Evolutionary conservation across 1,140 invertebrate genomes (phyloP).

Genomic region (Listronotus bonariensis): DNA sequence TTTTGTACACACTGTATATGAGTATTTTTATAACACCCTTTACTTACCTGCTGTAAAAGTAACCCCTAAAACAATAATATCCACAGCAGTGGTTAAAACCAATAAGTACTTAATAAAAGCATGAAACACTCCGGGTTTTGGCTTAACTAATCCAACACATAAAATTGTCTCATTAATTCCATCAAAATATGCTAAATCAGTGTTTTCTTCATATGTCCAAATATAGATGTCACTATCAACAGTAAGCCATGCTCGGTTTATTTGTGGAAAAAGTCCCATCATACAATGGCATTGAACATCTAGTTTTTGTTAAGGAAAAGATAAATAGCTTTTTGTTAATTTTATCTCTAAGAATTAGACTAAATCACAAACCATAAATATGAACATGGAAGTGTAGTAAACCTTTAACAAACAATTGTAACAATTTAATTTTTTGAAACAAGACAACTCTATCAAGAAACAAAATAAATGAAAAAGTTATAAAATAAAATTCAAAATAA

Average conservation of each 20-base stretch:
- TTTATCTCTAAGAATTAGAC: no score
- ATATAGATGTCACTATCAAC: slow-evolving; percentile 97
- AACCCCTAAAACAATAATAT: slow-evolving; percentile 89
- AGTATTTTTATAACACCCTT: no score
- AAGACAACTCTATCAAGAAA: no score
- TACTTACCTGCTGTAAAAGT: slow-evolving; percentile 45
- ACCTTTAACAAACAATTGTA: no score
- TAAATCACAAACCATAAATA: no score
- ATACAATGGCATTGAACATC: slow-evolving; percentile 93
- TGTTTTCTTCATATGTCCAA: slow-evolving; percentile 91
- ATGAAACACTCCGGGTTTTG: slow-evolving; percentile 86
- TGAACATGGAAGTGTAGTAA: no score
- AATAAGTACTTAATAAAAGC: slow-evolving; percentile 91
- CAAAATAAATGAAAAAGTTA: no score
- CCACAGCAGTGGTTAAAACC: slow-evolving; percentile 88
- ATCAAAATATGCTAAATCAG: slow-evolving; percentile 92
- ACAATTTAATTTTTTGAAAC: no score
- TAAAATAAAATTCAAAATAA: no score
- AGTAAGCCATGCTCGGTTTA: slow-evolving; percentile 87
- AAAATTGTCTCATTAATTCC: slow-evolving; percentile 89
- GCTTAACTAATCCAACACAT: slow-evolving; percentile 82
- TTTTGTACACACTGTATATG: no score
- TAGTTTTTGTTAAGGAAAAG: slow-evolving; percentile 53
- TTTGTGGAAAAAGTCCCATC: slow-evolving; percentile 96
- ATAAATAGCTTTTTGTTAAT: no score